Conservation (phyloP, 2,888 invertebrate genomes). For the Enoplolaimus lenunculus region DNA sequence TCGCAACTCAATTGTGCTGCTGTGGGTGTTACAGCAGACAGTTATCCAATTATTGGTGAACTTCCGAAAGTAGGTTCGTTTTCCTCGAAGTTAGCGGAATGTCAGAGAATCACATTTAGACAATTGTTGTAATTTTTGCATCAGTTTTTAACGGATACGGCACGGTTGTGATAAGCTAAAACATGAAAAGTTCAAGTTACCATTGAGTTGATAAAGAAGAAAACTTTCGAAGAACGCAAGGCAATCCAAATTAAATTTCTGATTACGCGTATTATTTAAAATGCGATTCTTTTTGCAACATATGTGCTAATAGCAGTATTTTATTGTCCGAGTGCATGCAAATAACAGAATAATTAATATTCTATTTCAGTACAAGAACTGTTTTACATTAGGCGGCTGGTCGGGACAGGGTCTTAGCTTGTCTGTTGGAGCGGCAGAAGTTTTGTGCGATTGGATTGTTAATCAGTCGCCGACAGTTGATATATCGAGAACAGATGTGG, state of each 20-base stretch:
- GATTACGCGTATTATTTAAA: no score
- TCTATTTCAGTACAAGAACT: slow-evolving; percentile 5
- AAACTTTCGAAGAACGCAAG: no score
- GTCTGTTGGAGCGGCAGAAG: slow-evolving; percentile 82
- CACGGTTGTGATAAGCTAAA: no score
- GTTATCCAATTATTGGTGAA: slow-evolving; percentile 8
- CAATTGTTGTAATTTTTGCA: no score
- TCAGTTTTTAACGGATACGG: no score
- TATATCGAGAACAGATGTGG: slow-evolving; percentile 73
- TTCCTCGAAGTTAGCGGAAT: neutral
- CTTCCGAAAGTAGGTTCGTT: slow-evolving; percentile 1
- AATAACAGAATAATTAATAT: no score
- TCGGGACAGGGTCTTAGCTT: slow-evolving; percentile 60
- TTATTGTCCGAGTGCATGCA: no score
- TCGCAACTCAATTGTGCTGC: neutral
- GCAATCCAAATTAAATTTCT: no score
- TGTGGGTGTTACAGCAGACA: neutral
- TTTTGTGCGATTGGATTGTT: slow-evolving; percentile 65
- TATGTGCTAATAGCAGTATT: no score
- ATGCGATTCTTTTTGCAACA: no score
- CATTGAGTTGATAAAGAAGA: no score
- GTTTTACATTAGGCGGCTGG: slow-evolving; percentile 3
- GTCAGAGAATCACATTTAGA: neutral
- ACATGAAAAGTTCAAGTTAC: no score
- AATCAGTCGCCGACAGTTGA: slow-evolving; percentile 65